Evolutionary conservation across 2,888 invertebrate genomes (phyloP).

Genomic region (Periphyllus acericola): DNA sequence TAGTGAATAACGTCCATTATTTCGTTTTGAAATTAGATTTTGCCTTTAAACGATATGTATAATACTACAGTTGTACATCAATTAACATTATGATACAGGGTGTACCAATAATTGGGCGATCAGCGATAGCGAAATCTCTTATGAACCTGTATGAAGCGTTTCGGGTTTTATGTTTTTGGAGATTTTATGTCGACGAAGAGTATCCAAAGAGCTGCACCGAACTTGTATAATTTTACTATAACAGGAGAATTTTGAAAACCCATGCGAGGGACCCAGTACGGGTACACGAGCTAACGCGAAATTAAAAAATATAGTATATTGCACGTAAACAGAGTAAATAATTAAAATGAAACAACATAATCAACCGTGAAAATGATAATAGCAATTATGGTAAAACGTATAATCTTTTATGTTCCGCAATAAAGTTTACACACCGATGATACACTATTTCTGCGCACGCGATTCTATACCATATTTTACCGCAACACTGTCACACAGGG

Average conservation of each 20-base stretch:
- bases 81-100: no score
- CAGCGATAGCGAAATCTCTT: background rate
- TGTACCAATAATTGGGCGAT: background rate
- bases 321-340: background rate
- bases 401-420: background rate
- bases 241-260: no score
- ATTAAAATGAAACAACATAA: background rate
- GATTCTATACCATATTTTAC: no score
- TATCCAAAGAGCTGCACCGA: no score
- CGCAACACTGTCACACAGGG: no score
- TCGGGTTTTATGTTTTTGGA: no score
- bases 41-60: background rate
- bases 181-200: no score
- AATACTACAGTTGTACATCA: background rate
- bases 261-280: no score
- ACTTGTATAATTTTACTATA: no score
- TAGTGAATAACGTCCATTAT: background rate
- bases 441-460: background rate
- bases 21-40: background rate
- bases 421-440: background rate
- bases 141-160: no score
- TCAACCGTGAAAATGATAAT: background rate
- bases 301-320: background rate
- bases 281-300: background rate
- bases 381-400: background rate